Evolutionary conservation across 2,113 vertebrate genomes (phyloP).

Genomic region (Brienomyrus brachyistius): DNA sequence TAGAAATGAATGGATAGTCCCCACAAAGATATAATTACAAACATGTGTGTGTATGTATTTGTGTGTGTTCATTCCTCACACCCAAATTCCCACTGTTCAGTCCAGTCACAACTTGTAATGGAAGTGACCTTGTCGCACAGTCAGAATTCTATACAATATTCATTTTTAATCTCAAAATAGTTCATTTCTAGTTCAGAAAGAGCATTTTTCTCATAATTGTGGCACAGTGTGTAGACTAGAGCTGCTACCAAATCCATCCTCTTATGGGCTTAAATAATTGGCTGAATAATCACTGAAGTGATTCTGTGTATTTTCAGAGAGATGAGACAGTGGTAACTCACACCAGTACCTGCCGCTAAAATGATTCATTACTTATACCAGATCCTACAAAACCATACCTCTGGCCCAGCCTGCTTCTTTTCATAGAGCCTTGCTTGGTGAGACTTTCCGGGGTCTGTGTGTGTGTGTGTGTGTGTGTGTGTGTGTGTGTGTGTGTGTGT

Average conservation of each 20-base stretch:
- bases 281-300: neutral
- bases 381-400: neutral
- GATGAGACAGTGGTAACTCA: neutral
- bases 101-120: neutral
- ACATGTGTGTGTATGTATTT: neutral
- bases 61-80: neutral
- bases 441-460: neutral
- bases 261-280: neutral
- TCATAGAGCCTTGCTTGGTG: neutral
- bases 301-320: neutral
- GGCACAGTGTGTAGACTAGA: neutral
- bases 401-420: neutral
- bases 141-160: neutral
- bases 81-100: neutral
- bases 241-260: neutral
- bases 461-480: neutral
- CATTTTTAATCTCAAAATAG: neutral
- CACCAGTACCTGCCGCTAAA: neutral
- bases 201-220: neutral
- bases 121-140: neutral
- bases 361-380: neutral
- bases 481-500: neutral
- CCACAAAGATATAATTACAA: too few relatives aligned
- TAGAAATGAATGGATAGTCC: too few relatives aligned
- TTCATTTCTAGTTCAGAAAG: neutral